A percentile compares a stretch with the other conserved stretches of the same genome.
Conservation (phyloP, 2,888 invertebrate species). For the Mechanitis mazaeus region DNA sequence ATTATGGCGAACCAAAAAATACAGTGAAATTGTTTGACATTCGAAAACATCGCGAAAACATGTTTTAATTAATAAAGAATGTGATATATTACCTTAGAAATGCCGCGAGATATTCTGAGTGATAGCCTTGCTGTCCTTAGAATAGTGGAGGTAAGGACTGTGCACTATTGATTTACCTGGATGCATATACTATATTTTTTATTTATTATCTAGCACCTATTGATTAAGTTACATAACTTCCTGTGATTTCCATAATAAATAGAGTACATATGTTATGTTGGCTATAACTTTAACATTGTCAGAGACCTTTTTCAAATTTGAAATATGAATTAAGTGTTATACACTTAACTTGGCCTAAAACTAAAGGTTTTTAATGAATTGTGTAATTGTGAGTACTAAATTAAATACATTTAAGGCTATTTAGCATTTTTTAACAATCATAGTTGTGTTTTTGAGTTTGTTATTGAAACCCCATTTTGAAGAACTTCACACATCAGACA, state of each 20-base stretch:
- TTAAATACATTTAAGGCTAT: too few relatives aligned
- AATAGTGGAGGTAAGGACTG: slow-evolving; percentile 72
- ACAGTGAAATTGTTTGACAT: slow-evolving; percentile 10
- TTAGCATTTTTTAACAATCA: not conserved
- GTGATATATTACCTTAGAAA: slow-evolving; percentile 48
- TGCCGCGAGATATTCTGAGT: slow-evolving; percentile 82
- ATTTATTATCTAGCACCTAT: not conserved
- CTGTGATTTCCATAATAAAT: slow-evolving; percentile 2
- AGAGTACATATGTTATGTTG: not conserved
- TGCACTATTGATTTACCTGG: slow-evolving; percentile 5
- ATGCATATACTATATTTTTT: not conserved
- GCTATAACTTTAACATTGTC: not conserved
- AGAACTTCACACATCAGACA: too few relatives aligned
- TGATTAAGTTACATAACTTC: not conserved
- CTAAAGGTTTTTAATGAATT: too few relatives aligned
- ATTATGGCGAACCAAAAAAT: not conserved
- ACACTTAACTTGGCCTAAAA: too few relatives aligned
- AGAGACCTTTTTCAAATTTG: not conserved
- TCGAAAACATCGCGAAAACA: not conserved
- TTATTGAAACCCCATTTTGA: too few relatives aligned
- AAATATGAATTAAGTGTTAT: not conserved
- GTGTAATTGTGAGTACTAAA: too few relatives aligned
- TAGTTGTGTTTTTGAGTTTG: slow-evolving; percentile 1
- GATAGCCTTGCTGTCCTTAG: slow-evolving; percentile 80
- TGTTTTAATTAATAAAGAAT: slow-evolving; percentile 25